phyloP scores from a whole-genome alignment of 1,140 invertebrate species.

The Lethrus apterus region DNA sequence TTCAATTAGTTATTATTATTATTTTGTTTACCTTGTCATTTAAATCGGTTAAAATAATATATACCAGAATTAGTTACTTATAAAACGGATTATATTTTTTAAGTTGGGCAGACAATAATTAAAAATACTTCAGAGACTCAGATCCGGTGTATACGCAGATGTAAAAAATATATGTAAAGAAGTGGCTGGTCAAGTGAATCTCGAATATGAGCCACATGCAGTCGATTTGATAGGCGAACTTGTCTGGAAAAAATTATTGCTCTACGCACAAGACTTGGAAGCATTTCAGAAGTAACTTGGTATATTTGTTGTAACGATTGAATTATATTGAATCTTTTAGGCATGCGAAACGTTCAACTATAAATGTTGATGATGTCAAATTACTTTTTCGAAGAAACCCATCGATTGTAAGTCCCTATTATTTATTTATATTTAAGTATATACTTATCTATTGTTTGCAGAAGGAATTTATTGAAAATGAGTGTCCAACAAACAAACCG shows the following conservation, averaged over 20 bases:
- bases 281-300: constrained; percentile 49
- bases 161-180: constrained; percentile 43
- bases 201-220: constrained; percentile 40
- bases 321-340: constrained; percentile 33
- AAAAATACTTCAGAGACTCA: constrained; percentile 43
- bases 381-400: constrained; percentile 46
- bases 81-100: too few species aligned
- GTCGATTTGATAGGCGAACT: constrained; percentile 47
- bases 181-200: constrained; percentile 41
- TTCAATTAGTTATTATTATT: too few species aligned
- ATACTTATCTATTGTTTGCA: neutral
- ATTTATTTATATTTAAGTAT: neutral
- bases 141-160: constrained; percentile 42
- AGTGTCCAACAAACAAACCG: too few species aligned
- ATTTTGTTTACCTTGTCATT: too few species aligned
- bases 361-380: constrained; percentile 49
- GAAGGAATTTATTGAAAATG: constrained; percentile 3
- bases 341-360: constrained; percentile 47
- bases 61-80: too few species aligned
- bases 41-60: too few species aligned
- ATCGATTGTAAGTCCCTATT: constrained; percentile 40
- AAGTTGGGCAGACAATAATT: too few species aligned
- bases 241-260: constrained; percentile 43
- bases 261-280: constrained; percentile 48
- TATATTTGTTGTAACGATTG: neutral